Evolutionary conservation across 2,113 vertebrate species (phyloP).

Genomic region (Leiothrix lutea): DNA sequence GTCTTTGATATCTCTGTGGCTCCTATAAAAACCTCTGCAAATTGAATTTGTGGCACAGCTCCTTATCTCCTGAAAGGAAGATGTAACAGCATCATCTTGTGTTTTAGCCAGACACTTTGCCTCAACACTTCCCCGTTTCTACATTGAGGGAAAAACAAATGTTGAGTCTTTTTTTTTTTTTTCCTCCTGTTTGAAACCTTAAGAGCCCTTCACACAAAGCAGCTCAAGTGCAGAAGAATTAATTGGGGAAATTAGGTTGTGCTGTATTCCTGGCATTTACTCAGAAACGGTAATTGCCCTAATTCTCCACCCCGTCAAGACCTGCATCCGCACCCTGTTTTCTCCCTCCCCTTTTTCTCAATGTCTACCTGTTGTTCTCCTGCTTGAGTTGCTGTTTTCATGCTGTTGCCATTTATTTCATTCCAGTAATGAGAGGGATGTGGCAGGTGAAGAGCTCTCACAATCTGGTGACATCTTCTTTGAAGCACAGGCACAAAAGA

Average conservation of each 20-base stretch:
- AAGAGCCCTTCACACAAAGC: constrained; percentile 35
- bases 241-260: constrained; percentile 78
- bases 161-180: neutral
- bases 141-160: neutral
- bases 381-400: constrained; percentile 48
- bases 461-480: constrained; percentile 33
- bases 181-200: neutral
- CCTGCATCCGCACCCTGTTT: constrained; percentile 9
- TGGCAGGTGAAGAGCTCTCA: constrained; percentile 52
- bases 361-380: constrained; percentile 34
- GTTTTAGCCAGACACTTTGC: neutral
- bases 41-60: neutral
- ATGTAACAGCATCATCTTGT: neutral
- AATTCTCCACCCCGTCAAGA: constrained; percentile 63
- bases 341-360: neutral
- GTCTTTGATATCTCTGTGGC: neutral
- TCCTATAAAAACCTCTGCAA: neutral
- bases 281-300: constrained; percentile 70
- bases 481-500: constrained; percentile 25
- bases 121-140: neutral
- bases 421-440: constrained; percentile 54
- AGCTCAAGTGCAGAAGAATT: constrained; percentile 56
- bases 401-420: constrained; percentile 48
- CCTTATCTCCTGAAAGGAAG: neutral
- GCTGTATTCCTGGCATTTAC: constrained; percentile 73